These are phyloP conservation scores for Scatophagus argus DNA, from an alignment of 2,113 vertebrate species.

Conservation along the genomic window DNA sequence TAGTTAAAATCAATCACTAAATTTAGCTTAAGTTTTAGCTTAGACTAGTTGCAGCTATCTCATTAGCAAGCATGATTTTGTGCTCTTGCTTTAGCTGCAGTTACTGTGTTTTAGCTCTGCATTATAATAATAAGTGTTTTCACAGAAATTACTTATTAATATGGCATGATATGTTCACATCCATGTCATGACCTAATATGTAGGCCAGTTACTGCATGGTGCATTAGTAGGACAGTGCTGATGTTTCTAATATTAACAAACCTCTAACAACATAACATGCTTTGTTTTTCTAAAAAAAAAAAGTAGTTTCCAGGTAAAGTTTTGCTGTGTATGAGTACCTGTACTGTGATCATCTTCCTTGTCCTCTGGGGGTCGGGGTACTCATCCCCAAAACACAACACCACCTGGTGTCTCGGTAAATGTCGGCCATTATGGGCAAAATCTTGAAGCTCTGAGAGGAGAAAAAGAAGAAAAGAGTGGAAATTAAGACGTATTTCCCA, in stretches of 20 bases:
- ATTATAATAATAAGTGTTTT: neutral
- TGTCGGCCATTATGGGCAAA: conserved; percentile 91
- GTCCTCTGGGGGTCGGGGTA: conserved; percentile 93
- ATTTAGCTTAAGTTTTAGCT: conserved; percentile 16
- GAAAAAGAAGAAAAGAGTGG: conserved; percentile 5
- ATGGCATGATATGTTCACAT: neutral
- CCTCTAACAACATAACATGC: no score
- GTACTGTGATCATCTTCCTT: conserved; percentile 95
- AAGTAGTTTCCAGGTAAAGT: neutral
- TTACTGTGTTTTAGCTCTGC: neutral
- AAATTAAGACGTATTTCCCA: neutral
- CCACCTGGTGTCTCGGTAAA: conserved; percentile 90
- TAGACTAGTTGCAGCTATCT: neutral
- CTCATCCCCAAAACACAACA: conserved; percentile 96
- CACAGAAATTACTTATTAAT: neutral
- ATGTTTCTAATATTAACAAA: neutral
- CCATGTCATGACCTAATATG: neutral
- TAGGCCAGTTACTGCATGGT: neutral
- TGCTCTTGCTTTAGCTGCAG: neutral
- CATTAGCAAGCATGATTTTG: neutral
- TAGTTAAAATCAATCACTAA: no score
- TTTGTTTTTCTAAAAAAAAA: neutral
- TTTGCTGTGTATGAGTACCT: conserved; percentile 78
- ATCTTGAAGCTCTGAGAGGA: conserved; percentile 89
- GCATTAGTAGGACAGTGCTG: neutral